Evolutionary conservation across 2,888 invertebrate species (phyloP).

Genomic region (Agrotis ipsilon): DNA sequence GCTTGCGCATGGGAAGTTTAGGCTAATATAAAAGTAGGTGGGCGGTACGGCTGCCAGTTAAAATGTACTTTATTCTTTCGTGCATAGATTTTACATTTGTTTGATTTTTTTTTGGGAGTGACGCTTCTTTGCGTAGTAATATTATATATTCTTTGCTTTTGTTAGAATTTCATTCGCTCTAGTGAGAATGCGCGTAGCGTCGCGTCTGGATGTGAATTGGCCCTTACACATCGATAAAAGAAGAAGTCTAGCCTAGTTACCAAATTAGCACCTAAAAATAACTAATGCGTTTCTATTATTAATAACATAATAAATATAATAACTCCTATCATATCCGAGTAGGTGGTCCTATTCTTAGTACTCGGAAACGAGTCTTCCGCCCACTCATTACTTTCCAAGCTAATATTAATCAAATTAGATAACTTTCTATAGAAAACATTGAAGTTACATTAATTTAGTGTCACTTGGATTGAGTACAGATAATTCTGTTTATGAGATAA

Average conservation of each 20-base stretch:
- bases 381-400: background rate
- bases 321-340: conserved; percentile 5
- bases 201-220: no score
- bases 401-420: background rate
- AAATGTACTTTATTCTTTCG: no score
- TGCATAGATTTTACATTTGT: no score
- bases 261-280: background rate
- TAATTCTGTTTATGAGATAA: background rate
- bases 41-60: no score
- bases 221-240: no score
- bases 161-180: no score
- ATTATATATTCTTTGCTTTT: no score
- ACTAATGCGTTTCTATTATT: background rate
- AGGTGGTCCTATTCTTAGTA: conserved; percentile 18
- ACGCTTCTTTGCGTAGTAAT: no score
- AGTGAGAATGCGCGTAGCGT: no score
- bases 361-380: background rate
- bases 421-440: conserved; percentile 5
- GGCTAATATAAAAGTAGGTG: no score
- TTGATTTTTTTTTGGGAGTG: no score
- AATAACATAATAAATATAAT: background rate
- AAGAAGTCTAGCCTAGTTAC: background rate
- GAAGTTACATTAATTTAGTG: background rate
- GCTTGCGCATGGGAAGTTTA: no score
- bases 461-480: background rate